Evolutionary conservation across 2,888 invertebrate species (phyloP), one percentile per base, ranked within the genome.

Genomic region (Caenorhabditis afra): DNA sequence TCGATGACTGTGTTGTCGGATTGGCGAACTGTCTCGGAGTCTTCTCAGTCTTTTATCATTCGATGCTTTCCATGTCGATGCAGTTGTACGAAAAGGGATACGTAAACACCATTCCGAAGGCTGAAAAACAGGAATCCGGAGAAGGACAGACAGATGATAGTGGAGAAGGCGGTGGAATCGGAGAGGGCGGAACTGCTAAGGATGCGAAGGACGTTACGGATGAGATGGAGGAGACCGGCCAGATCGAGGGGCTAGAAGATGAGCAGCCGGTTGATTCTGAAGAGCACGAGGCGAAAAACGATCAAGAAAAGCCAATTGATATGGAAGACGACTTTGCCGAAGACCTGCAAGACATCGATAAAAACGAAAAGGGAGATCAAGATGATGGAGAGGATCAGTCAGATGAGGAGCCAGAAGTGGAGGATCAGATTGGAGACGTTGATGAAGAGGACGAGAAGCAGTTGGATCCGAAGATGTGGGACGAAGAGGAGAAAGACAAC

Each of bases 161-260:
- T 65, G 75, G 85, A 66, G 77, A 86, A 86, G 82, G 85, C 10
- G 85, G 85, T 37, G 85, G 86, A 61, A 83, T 86, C 65, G 87
- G 86, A 22, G 89, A 87, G 61, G 88, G 89, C 53, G 81, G 81
- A 58, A 74, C 82, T 37, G 81, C 82, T 0, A 73, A 80, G 39
- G 96, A 96, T 0, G 94, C 95, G 85, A 95, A 95, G 87, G 98
- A 99, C 91, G 96, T 97, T 29, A 97, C 97, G 0, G 97, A 98
- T 76, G 94, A 94, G 89, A 95, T 97, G 62, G 95, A 95, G 90
- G 93, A 93, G 67, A 87, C 83, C n/a, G 89, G 88, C 23, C 89
- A 90, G 59, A 83, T 89, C 37, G 89, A 89, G 39, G 88, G 87
- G 10, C 71, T 88, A 1, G 82, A 85, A 70, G 79, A 80, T 64